Conservation (phyloP, 2,113 vertebrate genomes). For the Orthonyx spaldingii region DNA sequence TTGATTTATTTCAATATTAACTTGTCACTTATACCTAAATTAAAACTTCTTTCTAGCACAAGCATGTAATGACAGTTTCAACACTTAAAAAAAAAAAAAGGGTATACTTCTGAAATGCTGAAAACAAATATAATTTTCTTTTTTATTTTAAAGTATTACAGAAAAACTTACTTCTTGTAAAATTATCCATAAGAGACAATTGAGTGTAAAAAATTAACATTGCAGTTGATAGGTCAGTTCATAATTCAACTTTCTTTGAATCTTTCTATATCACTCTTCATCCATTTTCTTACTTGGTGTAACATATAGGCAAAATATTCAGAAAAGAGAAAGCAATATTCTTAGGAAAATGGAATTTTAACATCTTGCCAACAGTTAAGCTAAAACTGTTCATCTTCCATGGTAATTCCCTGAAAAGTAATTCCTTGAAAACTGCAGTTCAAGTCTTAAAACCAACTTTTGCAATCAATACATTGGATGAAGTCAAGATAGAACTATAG, state of each 20-base stretch:
- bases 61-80: neutral
- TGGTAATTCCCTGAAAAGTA: too few species aligned
- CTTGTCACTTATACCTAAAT: neutral
- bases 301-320: neutral
- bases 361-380: neutral
- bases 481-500: neutral
- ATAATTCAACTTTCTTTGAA: neutral
- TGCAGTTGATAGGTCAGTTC: neutral
- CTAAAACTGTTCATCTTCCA: too few species aligned
- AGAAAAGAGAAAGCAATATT: neutral
- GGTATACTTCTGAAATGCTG: neutral
- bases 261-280: neutral
- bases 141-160: neutral
- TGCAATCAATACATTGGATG: accelerated
- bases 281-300: neutral
- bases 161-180: neutral
- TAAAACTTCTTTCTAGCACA: neutral
- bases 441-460: neutral
- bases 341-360: neutral
- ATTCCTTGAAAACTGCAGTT: too few species aligned
- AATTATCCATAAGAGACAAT: neutral
- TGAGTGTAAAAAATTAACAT: neutral
- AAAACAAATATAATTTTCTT: neutral
- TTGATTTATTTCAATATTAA: neutral
- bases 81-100: neutral